phyloP scores from a whole-genome alignment of 2,888 invertebrate genomes.

The Agrochola lychnidis region DNA sequence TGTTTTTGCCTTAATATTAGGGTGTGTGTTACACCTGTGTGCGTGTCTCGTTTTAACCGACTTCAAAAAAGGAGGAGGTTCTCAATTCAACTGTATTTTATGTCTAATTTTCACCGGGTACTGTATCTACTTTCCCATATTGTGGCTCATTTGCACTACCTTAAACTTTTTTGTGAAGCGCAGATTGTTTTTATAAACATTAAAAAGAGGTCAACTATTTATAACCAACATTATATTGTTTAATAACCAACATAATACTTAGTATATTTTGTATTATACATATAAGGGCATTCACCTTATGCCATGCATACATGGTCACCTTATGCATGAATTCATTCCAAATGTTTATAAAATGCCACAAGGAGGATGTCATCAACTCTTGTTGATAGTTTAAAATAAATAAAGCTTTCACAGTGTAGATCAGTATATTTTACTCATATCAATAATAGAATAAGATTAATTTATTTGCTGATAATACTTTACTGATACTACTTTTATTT shows the following conservation, averaged over 20 bases:
- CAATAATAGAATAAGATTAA: background rate
- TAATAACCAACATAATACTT: background rate
- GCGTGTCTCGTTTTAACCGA: background rate
- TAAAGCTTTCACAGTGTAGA: background rate
- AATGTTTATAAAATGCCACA: background rate
- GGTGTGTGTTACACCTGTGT: background rate
- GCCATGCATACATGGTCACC: too few species aligned
- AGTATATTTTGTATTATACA: background rate
- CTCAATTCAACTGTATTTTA: too few species aligned
- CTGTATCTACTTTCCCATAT: background rate
- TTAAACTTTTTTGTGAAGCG: background rate
- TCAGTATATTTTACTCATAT: background rate
- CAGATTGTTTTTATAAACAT: background rate
- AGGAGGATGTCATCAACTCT: background rate
- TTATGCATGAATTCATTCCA: background rate
- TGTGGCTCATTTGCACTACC: background rate
- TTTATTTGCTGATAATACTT: background rate
- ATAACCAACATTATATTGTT: background rate
- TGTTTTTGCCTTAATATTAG: background rate
- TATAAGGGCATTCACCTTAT: background rate
- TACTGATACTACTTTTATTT: background rate
- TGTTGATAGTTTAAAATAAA: background rate
- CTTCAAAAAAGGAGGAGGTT: too few species aligned
- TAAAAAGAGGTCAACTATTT: background rate
- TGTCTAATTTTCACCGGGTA: background rate